Conservation (phyloP, 2,797 vertebrate species). For the Spizella passerina region DNA sequence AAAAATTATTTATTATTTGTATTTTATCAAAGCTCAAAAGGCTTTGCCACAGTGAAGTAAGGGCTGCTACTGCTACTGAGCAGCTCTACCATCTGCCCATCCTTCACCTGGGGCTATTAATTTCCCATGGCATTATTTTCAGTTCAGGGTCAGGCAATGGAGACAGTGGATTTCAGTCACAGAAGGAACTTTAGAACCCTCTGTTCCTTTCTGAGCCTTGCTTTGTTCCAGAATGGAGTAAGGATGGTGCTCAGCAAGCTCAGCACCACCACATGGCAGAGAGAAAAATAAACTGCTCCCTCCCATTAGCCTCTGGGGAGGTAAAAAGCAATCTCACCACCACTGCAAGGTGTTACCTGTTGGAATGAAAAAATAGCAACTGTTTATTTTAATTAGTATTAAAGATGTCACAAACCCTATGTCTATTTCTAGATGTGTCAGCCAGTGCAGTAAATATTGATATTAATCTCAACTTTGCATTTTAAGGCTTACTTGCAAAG, state of each 20-base stretch:
- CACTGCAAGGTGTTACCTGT: not conserved
- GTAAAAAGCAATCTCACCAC: not conserved
- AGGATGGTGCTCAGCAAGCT: not conserved
- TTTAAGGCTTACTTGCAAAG: constrained; percentile 44
- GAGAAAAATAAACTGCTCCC: not conserved
- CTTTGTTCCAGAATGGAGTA: not conserved
- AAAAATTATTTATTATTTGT: not conserved
- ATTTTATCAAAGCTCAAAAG: not conserved
- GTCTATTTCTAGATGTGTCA: not conserved
- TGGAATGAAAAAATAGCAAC: not conserved
- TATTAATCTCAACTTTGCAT: not conserved
- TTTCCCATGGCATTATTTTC: not conserved
- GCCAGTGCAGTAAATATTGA: not conserved
- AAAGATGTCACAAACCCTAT: not conserved
- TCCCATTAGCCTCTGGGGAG: not conserved
- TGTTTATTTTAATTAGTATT: not conserved
- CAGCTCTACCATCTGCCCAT: not conserved
- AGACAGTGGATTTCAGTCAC: not conserved
- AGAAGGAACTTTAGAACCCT: not conserved
- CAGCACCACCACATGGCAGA: not conserved
- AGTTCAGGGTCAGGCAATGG: not conserved
- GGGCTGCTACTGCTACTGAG: not conserved
- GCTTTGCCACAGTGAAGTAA: not conserved
- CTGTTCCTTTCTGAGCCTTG: not conserved
- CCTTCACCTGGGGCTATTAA: not conserved